Base-by-base conservation (phyloP, 2,888 invertebrate genomes). In the Xestia ashworthii region DNA sequence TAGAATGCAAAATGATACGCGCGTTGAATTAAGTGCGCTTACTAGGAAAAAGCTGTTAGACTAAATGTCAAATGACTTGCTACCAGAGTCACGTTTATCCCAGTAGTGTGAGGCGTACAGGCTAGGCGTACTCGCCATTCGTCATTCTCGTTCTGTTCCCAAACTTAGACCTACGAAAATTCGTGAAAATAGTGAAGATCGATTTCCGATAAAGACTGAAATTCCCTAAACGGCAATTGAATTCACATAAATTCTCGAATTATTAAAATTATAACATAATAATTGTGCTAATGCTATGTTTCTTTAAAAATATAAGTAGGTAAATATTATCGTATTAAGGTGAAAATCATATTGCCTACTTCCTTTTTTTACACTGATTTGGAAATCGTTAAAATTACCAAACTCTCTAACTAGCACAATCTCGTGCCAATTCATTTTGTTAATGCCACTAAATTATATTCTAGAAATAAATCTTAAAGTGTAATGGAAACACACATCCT, bases 1-100 rank as follows among this genome's bases (percentile, higher is more conserved):
- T 83, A 82, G 70, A 87, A 82, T 80, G 72, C 41, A 76, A 72
- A 81, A 71, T 67, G 68, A 50, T 78, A 80, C 78, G 80, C 81
- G 84, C 44, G 58, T 79, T 85, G 89, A 89, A 89, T 90, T 85
- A 86, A 87, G 80, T 85, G 83, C n/a, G 50, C 81, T 68, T 87
- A 74, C 76, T 88, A 86, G 86, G 88, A 92, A 89, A 81, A 87
- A 89, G 87, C 80, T 89, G 89, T 92, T 89, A 89, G 81, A 72
- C 80, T 78, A 65, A 80, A 86, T 89, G 89, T 87, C 89, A 88
- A 82, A 87, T 75, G 80, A 50, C 62, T 78, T 19, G 67, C 60
- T 41, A 41, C 38, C 41, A 41, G 12, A 62, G 77, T 76, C 86
- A 84, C 80, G 82, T 81, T 41, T 71, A 58, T 69, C 70, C 41